Evolutionary conservation across 2,888 invertebrate genomes (phyloP), one percentile per base, ranked within the genome.

Genomic region (Ctenicera cuprea): DNA sequence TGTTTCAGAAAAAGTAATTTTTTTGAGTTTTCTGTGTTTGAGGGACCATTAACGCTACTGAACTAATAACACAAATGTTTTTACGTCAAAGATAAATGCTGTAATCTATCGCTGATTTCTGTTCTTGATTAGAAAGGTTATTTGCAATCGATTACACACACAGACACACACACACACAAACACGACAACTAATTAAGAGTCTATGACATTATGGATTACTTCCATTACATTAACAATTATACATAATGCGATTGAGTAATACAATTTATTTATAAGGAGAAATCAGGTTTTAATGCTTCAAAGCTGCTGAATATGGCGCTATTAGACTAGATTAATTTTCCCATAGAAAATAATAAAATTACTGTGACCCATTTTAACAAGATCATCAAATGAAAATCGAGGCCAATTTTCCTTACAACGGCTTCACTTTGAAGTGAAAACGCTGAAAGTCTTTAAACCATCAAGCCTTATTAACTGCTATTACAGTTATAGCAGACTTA

Each of bases 401-500:
- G 18, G 48, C 4, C 16, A 48, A 48, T 48, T 48, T 48, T 18
- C n/a, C 9, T 9, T 3, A 48, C 48, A 20, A 48, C 16, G 33
- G 48, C 48, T 16, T 48, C 48, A 11, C 48, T 48, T 54, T 30
- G 22, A 30, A 30, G 54, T 26, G 54, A 30, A 26, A 52, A 26
- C 52, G 52, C 16, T 26, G 52, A n/a, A 54, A 54, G 30, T 54
- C 16, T 30, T 30, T 20, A 30, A 54, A 26, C 30, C 54, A 30
- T 30, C 26, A 30, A 30, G 54, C 30, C 14, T 16, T 30, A 54
- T 54, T 54, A 54, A n/a, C 54, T 30, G 48, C 54, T 14, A 54
- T 54, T 54, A 11, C 20, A 54, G 75, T 59, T 57, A 59, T 48
- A 20, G 22, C n/a, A 61, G 69, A 41, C 48, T 62, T 61, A 69